Percentiles rank a stretch among this genome's conserved stretches.
Conservation (phyloP, 2,888 invertebrate species). For the Lochmaea capreae region DNA sequence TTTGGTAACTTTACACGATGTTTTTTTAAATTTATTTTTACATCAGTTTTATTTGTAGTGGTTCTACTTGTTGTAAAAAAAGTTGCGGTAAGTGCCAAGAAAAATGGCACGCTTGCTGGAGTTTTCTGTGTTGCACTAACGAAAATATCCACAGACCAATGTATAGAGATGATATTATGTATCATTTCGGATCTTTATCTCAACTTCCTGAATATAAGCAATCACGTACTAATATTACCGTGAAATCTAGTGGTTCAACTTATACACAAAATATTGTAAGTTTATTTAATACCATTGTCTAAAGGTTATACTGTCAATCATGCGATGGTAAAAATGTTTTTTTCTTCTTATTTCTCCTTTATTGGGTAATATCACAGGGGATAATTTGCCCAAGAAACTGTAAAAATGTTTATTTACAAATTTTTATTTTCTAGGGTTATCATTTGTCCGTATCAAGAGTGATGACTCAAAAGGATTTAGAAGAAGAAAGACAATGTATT, state of each 20-base stretch:
- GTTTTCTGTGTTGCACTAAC: background rate
- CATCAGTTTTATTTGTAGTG: background rate
- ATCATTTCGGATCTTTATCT: constrained; percentile 61
- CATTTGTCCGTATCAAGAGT: constrained; percentile 70
- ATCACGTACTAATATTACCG: constrained; percentile 20
- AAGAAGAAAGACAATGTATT: constrained; percentile 64
- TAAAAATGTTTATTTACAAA: background rate
- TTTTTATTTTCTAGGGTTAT: constrained; percentile 64
- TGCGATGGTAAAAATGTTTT: too few species aligned
- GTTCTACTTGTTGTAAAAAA: background rate
- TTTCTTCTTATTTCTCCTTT: too few species aligned
- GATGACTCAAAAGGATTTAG: constrained; percentile 64
- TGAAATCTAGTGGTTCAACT: background rate
- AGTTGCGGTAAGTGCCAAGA: constrained; percentile 35
- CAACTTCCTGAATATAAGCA: constrained; percentile 42
- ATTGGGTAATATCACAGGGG: too few species aligned
- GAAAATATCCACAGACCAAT: constrained; percentile 65
- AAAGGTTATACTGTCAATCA: too few species aligned
- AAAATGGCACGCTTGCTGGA: constrained; percentile 34
- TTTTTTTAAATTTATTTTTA: background rate
- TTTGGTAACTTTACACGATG: background rate
- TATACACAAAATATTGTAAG: constrained; percentile 36
- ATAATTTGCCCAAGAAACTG: too few species aligned
- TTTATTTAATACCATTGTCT: too few species aligned
- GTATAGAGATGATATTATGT: constrained; percentile 79